Base-by-base conservation (phyloP, 2,797 vertebrate genomes). In the Sparus aurata region DNA sequence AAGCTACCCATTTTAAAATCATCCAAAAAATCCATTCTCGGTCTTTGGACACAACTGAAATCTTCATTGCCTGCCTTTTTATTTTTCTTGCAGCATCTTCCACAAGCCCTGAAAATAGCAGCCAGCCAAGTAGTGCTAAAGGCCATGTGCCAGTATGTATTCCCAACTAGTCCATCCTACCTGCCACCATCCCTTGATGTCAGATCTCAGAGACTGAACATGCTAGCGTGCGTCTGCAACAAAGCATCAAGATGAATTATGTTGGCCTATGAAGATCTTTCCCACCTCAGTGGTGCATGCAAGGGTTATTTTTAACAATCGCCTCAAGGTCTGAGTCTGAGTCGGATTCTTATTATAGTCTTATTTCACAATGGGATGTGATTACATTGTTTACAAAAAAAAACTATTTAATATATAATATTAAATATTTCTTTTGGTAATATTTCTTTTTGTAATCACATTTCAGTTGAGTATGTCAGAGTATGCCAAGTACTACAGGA, bases 201-300 rank as follows among this genome's bases (percentile, higher is more conserved):
- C 38, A 27, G 11, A 20, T 11, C 66, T 20, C 3, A 46, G 12
- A 13, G 17, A 12, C 53, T 46, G 53, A 53, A 66, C 27, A 38
- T 50, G 15, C 23, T 20, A 4, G 46, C 13, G 1, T 34, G 25
- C 50, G 27, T 50, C 63, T 34, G 8, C 52, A 53, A 15, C 38
- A 3, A 46, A 12, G 53, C 23, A n/a, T 57, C 66, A 47, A 47
- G 41, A 34, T 30, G 53, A 69, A 58, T 69, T 25, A 55, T 43
- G 3, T 2, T 25, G n/a, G 54, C 50, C 50, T 25, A 12, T 18
- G 30, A 67, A 63, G 43, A 15, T 45, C 59, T 23, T 5, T 43
- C n/a, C 13, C 38, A 7, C n/a, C 22, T 34, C 27, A 17, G 8
- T 17, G 8, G 8, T 25, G 23, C 15, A 17, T 9, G 15, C 1